Percentiles rank a stretch among this genome's conserved stretches.
Evolutionary conservation across 2,797 vertebrate species (phyloP).

Genomic region (Gallirallus australis): DNA sequence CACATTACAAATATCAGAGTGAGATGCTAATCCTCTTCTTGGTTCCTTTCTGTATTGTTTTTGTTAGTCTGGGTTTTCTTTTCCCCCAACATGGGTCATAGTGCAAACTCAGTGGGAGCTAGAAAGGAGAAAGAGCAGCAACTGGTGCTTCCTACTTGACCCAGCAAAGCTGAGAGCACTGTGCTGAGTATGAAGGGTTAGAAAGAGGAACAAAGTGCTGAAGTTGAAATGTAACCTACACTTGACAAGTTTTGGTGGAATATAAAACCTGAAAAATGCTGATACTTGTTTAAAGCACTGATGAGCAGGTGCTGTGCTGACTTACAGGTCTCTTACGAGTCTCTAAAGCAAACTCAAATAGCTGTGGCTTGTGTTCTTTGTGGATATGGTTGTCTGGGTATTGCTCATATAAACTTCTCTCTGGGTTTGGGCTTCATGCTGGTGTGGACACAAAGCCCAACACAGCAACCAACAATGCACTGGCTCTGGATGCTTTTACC

Average conservation of each 20-base stretch:
- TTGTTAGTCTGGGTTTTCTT: background rate
- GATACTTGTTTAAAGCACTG: background rate
- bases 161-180: background rate
- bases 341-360: background rate
- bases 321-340: background rate
- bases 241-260: background rate
- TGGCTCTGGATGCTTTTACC: background rate
- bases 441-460: background rate
- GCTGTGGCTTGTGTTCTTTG: background rate
- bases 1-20: background rate
- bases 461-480: background rate
- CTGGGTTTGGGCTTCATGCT: background rate
- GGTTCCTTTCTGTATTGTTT: background rate
- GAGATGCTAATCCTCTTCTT: background rate
- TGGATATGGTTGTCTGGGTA: background rate
- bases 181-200: background rate
- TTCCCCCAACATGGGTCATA: background rate
- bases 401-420: background rate
- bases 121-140: background rate
- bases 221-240: background rate
- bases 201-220: background rate
- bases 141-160: background rate
- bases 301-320: background rate
- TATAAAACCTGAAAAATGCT: background rate
- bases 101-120: accelerated